Evolutionary conservation across 2,888 invertebrate genomes (phyloP).

Genomic region (Campoletis raptor): DNA sequence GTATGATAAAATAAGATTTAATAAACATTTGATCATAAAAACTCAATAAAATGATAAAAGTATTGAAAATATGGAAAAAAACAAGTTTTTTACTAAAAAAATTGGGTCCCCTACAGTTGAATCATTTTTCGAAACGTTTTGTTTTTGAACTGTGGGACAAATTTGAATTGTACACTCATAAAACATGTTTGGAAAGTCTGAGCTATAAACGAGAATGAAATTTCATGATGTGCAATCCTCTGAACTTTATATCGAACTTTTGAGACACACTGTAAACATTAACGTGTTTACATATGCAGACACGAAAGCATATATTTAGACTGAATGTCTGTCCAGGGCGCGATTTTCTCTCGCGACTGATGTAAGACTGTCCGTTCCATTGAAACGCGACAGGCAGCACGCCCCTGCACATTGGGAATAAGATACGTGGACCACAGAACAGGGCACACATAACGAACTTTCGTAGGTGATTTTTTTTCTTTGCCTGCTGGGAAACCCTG

Average conservation of each 20-base stretch:
- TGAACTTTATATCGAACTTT: not conserved
- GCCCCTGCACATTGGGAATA: slow-evolving; percentile 67
- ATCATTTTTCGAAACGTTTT: not conserved
- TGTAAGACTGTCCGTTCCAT: slow-evolving; percentile 79
- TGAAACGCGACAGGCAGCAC: slow-evolving; percentile 75
- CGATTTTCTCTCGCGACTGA: slow-evolving; percentile 63
- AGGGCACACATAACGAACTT: slow-evolving; percentile 21
- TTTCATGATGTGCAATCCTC: not conserved
- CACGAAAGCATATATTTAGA: not conserved
- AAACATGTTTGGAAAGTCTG: not conserved
- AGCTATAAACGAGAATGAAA: not conserved
- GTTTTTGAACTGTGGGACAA: not conserved
- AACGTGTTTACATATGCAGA: not conserved
- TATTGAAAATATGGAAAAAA: too few species aligned
- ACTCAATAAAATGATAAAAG: too few species aligned
- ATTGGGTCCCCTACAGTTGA: too few species aligned
- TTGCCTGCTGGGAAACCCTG: slow-evolving; percentile 49
- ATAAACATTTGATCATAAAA: too few species aligned
- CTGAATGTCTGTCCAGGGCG: not conserved
- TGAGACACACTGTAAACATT: not conserved
- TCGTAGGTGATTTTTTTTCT: slow-evolving; percentile 40
- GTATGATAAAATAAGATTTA: too few species aligned
- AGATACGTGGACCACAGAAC: slow-evolving; percentile 21
- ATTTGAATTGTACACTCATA: not conserved
- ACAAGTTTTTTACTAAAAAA: too few species aligned